These are phyloP conservation scores for Cottoperca gobio DNA, from an alignment of 2,797 vertebrate species.

Conservation along the genomic window DNA sequence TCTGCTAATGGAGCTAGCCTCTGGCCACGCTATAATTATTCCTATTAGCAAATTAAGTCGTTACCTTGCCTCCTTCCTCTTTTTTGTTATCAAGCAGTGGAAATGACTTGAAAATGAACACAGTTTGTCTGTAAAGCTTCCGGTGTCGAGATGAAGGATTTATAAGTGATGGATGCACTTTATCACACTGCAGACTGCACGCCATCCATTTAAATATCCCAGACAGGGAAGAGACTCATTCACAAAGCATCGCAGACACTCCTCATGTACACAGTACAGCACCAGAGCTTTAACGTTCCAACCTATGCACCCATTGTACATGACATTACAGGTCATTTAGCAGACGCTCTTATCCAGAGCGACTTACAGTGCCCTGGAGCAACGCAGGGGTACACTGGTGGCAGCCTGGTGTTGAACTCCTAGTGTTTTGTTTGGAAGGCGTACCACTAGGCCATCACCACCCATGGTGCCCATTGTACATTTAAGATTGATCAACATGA, in stretches of 20 bases:
- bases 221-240: neutral
- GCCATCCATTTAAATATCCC: neutral
- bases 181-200: conserved; percentile 6
- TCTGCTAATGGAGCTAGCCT: conserved; percentile 85
- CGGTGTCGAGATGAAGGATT: conserved; percentile 12
- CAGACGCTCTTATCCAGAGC: no score
- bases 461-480: no score
- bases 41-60: conserved; percentile 89
- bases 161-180: conserved; percentile 12
- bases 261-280: no score
- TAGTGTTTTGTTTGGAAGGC: no score
- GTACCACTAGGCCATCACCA: no score
- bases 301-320: no score
- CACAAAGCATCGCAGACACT: neutral
- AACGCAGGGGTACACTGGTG: no score
- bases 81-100: conserved; percentile 82
- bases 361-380: no score
- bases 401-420: no score
- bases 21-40: conserved; percentile 89
- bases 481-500: neutral
- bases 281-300: no score
- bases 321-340: no score
- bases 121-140: conserved; percentile 44
- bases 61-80: conserved; percentile 81
- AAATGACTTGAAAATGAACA: conserved; percentile 83